Conservation (phyloP, 2,888 invertebrate genomes). For the Aphidius colemani region DNA sequence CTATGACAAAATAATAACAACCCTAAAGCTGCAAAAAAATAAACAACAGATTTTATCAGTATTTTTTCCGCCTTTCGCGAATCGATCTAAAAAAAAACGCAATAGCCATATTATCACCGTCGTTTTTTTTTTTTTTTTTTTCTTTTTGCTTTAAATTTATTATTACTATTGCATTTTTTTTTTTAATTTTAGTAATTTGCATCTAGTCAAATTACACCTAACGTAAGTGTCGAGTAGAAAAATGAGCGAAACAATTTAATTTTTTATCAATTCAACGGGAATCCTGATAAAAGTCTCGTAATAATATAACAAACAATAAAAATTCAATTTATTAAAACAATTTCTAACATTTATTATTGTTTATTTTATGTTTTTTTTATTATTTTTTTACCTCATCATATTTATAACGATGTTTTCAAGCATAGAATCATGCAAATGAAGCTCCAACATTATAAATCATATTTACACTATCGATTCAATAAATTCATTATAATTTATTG, state of each 20-base stretch:
- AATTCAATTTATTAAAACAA: too few species aligned
- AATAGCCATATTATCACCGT: constrained; percentile 33
- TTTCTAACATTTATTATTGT: too few species aligned
- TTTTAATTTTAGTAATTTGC: not conserved
- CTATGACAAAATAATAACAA: not conserved
- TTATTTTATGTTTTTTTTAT: too few species aligned
- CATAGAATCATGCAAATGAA: too few species aligned
- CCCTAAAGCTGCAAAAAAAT: not conserved
- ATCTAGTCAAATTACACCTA: constrained; percentile 17
- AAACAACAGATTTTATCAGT: constrained; percentile 25
- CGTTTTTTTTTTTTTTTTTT: constrained; percentile 6
- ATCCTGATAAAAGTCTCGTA: not conserved
- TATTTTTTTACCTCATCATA: too few species aligned
- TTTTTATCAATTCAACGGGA: too few species aligned
- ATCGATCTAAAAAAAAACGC: constrained; percentile 37
- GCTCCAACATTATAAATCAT: too few species aligned
- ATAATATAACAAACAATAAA: not conserved
- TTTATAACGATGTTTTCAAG: too few species aligned
- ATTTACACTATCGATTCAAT: too few species aligned
- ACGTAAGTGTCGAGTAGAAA: too few species aligned
- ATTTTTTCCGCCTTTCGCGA: constrained; percentile 28
- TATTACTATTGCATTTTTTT: not conserved
- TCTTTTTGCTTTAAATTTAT: constrained; percentile 11
- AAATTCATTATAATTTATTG: too few species aligned
- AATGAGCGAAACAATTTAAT: too few species aligned